Percentiles rank a stretch among this genome's conserved stretches.
These are phyloP conservation scores for Streptopelia turtur DNA, from an alignment of 2,797 vertebrate genomes.

Conservation along the genomic window DNA sequence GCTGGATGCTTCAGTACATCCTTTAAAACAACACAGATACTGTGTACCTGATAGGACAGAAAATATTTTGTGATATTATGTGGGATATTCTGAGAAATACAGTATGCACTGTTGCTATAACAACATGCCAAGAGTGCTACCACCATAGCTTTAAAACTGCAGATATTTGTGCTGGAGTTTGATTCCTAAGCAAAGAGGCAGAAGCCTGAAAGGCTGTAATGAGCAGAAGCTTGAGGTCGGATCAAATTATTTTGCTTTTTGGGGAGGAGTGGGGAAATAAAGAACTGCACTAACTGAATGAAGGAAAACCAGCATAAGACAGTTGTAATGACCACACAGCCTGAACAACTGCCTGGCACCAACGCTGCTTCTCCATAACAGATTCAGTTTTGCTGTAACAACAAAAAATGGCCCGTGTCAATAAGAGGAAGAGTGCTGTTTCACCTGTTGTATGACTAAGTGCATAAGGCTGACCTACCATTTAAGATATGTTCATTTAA, in stretches of 20 bases:
- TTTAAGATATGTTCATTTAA: not conserved
- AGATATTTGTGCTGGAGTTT: not conserved
- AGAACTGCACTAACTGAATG: not conserved
- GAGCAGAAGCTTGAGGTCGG: not conserved
- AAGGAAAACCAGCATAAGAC: not conserved
- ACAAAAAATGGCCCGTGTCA: not conserved
- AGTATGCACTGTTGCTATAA: slow-evolving; percentile 15
- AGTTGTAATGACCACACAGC: not conserved
- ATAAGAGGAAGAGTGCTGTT: not conserved
- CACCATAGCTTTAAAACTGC: not conserved
- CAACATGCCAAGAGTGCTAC: not conserved
- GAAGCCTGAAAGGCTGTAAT: not conserved
- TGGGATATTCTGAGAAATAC: not conserved
- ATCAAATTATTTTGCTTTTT: not conserved
- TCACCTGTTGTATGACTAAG: not conserved
- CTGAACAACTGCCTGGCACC: not conserved
- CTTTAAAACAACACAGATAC: not conserved
- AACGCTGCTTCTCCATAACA: rapidly evolving
- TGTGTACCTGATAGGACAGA: not conserved
- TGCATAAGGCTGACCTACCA: not conserved
- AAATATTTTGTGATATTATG: not conserved
- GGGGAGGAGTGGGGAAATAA: not conserved
- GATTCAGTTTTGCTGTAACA: not conserved
- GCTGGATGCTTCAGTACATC: not conserved
- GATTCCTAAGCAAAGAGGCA: not conserved